Evolutionary conservation across 2,797 vertebrate species (phyloP).

Genomic region (Schizothorax lantsangensis): DNA sequence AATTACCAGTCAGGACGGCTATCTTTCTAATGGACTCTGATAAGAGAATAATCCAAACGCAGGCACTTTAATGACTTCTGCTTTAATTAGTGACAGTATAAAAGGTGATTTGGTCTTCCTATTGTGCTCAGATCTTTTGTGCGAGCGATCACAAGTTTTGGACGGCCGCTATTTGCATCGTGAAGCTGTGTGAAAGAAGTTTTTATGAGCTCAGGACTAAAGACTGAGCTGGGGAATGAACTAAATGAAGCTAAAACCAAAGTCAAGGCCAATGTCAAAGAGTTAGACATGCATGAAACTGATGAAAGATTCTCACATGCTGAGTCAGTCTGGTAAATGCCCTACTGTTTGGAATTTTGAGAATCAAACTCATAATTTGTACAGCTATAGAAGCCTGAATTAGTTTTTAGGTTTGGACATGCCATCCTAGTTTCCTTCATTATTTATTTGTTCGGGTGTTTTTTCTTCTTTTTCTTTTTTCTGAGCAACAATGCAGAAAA

Average conservation of each 20-base stretch:
- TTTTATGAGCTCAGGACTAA: slow-evolving; percentile 56
- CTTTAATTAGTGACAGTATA: slow-evolving; percentile 75
- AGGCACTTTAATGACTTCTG: slow-evolving; percentile 81
- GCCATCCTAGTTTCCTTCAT: neutral
- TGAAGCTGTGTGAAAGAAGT: slow-evolving; percentile 61
- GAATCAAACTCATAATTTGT: neutral
- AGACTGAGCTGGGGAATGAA: slow-evolving; percentile 51
- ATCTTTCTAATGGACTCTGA: slow-evolving; percentile 75
- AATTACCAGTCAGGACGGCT: slow-evolving; percentile 73
- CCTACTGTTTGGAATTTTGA: neutral
- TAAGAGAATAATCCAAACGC: slow-evolving; percentile 80
- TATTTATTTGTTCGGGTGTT: neutral
- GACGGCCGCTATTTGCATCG: slow-evolving; percentile 52
- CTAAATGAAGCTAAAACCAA: slow-evolving; percentile 60
- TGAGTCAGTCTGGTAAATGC: neutral
- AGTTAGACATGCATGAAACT: slow-evolving; percentile 43
- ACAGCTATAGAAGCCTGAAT: neutral
- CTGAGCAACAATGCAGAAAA: too few relatives aligned
- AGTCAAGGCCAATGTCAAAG: slow-evolving; percentile 65
- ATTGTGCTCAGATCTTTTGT: slow-evolving; percentile 72
- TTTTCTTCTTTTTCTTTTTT: neutral
- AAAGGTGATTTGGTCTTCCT: slow-evolving; percentile 65
- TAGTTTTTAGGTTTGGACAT: neutral
- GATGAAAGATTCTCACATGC: neutral
- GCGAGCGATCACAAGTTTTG: slow-evolving; percentile 58